Evolutionary conservation across 2,888 invertebrate species (phyloP).

Genomic region (Drosophila kanekoi): DNA sequence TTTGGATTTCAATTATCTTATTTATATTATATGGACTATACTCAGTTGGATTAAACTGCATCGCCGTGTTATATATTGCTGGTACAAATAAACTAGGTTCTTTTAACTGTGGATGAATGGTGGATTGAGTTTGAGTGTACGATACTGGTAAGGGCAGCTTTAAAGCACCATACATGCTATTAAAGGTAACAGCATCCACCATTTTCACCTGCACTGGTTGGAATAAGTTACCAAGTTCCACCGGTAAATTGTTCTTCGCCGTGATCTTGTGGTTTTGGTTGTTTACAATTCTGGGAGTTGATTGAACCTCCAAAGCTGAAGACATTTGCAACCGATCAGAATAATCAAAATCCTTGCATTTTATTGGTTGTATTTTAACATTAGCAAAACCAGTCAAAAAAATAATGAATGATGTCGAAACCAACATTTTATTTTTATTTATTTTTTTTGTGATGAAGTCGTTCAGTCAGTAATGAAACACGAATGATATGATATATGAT

Average conservation of each 20-base stretch:
- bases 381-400: neutral
- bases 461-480: neutral
- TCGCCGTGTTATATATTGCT: neutral
- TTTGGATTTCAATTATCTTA: neutral
- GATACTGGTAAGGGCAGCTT: neutral
- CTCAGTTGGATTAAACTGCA: neutral
- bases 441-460: neutral
- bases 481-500: too few species aligned
- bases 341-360: neutral
- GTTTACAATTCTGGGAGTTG: conserved; percentile 21
- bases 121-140: neutral
- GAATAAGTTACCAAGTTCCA: neutral
- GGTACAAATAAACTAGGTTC: too few species aligned
- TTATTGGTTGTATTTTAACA: neutral
- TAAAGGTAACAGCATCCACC: neutral
- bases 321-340: too few species aligned
- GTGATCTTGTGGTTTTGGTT: neutral
- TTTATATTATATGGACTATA: neutral
- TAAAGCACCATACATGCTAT: too few species aligned
- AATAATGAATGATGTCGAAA: neutral
- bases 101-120: neutral
- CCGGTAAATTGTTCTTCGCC: neutral
- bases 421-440: conserved; percentile 9
- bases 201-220: neutral
- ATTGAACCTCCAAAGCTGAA: conserved; percentile 8